A percentile compares a stretch with the other conserved stretches of the same genome.
Conservation (phyloP, 2,888 invertebrate genomes). For the Oligia fasciuncula region DNA sequence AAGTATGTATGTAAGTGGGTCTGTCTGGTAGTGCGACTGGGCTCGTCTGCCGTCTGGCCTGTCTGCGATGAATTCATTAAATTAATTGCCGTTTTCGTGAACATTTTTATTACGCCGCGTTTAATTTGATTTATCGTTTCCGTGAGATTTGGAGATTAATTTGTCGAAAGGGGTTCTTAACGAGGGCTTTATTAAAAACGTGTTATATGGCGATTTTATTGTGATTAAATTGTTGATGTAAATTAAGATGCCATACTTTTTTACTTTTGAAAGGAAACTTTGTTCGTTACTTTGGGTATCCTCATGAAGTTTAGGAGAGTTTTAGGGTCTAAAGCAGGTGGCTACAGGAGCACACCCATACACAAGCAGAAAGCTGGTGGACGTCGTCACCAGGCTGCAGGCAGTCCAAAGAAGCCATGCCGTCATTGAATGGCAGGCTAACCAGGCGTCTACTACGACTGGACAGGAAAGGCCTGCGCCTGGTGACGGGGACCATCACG, state of each 20-base stretch:
- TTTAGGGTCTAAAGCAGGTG: not conserved
- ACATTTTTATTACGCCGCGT: constrained; percentile 63
- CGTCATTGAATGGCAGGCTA: no score
- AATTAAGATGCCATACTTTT: constrained; percentile 20
- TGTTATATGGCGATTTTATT: constrained; percentile 54
- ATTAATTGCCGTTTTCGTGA: constrained; percentile 65
- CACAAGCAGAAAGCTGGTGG: no score
- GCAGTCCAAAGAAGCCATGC: no score
- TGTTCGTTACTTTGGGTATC: not conserved
- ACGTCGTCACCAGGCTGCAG: no score
- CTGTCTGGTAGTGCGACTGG: constrained; percentile 60
- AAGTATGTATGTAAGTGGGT: constrained; percentile 80
- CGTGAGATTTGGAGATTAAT: constrained; percentile 61
- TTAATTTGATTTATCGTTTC: constrained; percentile 67
- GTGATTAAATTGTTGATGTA: constrained; percentile 36
- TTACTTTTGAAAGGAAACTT: not conserved
- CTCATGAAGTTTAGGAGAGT: not conserved
- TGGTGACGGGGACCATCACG: no score
- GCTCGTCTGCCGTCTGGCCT: constrained; percentile 60
- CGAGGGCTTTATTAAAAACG: constrained; percentile 59
- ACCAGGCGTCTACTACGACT: no score
- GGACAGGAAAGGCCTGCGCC: no score
- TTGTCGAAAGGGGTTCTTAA: constrained; percentile 44
- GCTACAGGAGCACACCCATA: no score
- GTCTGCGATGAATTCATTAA: constrained; percentile 70